A percentile compares a stretch with the other conserved stretches of the same genome.
Conservation (phyloP, 2,888 invertebrate species). For the Erannis defoliaria region DNA sequence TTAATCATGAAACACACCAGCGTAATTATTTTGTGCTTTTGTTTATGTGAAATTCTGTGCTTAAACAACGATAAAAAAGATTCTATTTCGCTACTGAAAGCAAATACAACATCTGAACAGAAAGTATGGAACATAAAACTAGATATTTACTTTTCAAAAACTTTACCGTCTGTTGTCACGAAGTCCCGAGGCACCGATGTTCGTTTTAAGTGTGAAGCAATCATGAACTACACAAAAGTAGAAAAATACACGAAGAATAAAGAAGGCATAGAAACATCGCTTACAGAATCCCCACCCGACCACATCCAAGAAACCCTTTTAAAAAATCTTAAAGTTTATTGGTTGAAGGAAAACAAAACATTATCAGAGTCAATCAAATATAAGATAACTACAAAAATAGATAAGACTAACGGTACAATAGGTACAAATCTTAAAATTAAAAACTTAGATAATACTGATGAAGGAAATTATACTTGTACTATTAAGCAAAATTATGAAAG, state of each 20-base stretch:
- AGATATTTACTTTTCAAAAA: constrained; percentile 78
- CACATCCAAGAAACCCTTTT: constrained; percentile 75
- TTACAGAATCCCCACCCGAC: constrained; percentile 74
- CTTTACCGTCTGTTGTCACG: constrained; percentile 64
- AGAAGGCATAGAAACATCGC: constrained; percentile 69
- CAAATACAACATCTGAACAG: constrained; percentile 70
- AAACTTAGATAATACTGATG: constrained; percentile 63
- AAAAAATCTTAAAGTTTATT: constrained; percentile 77
- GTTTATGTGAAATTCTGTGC: constrained; percentile 65
- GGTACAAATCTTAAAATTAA: constrained; percentile 71
- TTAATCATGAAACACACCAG: constrained; percentile 77
- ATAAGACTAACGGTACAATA: constrained; percentile 75
- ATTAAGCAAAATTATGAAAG: constrained; percentile 79
- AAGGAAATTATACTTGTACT: constrained; percentile 78
- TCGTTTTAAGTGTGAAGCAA: constrained; percentile 77
- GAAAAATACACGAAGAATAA: constrained; percentile 75
- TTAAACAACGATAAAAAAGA: constrained; percentile 64
- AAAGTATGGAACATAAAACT: constrained; percentile 80
- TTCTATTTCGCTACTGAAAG: constrained; percentile 60
- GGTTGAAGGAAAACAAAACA: constrained; percentile 73
- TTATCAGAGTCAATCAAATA: constrained; percentile 61
- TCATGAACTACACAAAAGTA: constrained; percentile 78
- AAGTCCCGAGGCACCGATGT: constrained; percentile 67
- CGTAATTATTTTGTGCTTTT: constrained; percentile 74
- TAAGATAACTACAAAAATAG: constrained; percentile 71